These are phyloP conservation scores for Adineta ricciae DNA, from an alignment of 2,888 invertebrate species.

Conservation along the genomic window DNA sequence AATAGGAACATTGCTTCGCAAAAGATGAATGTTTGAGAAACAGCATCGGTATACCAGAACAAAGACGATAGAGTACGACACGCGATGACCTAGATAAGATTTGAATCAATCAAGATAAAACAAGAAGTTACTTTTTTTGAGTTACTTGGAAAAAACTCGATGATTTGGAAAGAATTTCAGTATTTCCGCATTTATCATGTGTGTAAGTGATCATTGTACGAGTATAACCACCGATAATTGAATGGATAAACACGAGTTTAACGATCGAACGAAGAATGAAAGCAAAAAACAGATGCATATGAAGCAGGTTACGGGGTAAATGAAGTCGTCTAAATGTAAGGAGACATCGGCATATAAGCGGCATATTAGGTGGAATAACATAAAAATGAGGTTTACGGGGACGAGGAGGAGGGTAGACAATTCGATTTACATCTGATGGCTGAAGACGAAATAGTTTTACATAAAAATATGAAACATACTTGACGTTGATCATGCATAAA, in stretches of 20 bases:
- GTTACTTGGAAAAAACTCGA: neutral
- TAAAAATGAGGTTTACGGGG: neutral
- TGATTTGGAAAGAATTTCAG: neutral
- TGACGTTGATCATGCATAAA: neutral
- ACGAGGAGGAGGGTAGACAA: neutral
- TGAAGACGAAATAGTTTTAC: neutral
- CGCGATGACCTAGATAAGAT: neutral
- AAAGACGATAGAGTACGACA: neutral
- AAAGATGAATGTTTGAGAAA: neutral
- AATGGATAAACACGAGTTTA: neutral
- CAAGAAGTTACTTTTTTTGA: neutral
- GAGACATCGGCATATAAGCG: neutral
- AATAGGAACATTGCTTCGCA: neutral
- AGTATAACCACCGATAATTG: neutral
- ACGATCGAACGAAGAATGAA: neutral
- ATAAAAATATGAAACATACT: neutral
- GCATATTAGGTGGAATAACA: neutral
- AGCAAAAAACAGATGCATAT: neutral
- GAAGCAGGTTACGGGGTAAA: slow-evolving; percentile 5
- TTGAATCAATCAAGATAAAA: neutral
- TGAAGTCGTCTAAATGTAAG: neutral
- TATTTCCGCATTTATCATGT: neutral
- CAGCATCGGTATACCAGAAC: slow-evolving; percentile 3
- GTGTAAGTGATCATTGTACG: neutral
- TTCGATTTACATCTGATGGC: neutral